Percentiles rank a stretch among this genome's conserved stretches.
These are phyloP conservation scores for Polia nebulosa DNA, from an alignment of 2,888 invertebrate genomes.

Conservation along the genomic window DNA sequence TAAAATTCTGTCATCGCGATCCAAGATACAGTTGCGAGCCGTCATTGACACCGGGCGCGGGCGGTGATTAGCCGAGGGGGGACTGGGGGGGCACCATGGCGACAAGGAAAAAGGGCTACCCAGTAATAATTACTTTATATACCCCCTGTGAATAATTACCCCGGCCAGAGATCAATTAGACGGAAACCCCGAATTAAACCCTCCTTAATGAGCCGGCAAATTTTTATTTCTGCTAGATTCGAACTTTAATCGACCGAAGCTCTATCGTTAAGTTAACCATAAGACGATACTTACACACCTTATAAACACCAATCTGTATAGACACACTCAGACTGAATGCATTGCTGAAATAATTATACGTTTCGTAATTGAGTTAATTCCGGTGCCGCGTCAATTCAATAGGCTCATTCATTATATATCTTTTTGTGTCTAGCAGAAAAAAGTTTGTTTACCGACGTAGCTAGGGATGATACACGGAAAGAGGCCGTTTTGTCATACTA, in stretches of 20 bases:
- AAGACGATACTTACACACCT: not conserved
- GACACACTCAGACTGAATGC: conserved; percentile 9
- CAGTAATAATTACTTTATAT: conserved; percentile 89
- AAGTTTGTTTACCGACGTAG: conserved; percentile 76
- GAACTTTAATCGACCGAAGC: conserved; percentile 62
- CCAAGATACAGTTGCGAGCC: conserved; percentile 87
- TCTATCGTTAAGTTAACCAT: conserved; percentile 25
- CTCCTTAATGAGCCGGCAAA: conserved; percentile 86
- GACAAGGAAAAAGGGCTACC: conserved; percentile 90
- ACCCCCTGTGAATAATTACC: conserved; percentile 90
- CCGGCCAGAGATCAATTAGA: conserved; percentile 88
- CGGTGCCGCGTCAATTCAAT: conserved; percentile 71
- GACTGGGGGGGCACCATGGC: conserved; percentile 74
- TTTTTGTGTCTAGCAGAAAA: conserved; percentile 70
- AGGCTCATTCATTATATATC: conserved; percentile 76
- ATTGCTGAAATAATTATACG: conserved; percentile 46
- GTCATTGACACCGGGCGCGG: conserved; percentile 88
- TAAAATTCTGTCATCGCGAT: conserved; percentile 89
- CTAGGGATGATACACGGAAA: conserved; percentile 78
- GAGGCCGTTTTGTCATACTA: conserved; percentile 84
- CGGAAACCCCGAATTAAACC: conserved; percentile 85
- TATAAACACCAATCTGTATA: not conserved
- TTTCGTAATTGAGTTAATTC: conserved; percentile 72
- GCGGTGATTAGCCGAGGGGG: conserved; percentile 84
- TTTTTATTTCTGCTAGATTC: conserved; percentile 78